Evolutionary conservation across 2,888 invertebrate species (phyloP).

Genomic region (Bellardia pandia): DNA sequence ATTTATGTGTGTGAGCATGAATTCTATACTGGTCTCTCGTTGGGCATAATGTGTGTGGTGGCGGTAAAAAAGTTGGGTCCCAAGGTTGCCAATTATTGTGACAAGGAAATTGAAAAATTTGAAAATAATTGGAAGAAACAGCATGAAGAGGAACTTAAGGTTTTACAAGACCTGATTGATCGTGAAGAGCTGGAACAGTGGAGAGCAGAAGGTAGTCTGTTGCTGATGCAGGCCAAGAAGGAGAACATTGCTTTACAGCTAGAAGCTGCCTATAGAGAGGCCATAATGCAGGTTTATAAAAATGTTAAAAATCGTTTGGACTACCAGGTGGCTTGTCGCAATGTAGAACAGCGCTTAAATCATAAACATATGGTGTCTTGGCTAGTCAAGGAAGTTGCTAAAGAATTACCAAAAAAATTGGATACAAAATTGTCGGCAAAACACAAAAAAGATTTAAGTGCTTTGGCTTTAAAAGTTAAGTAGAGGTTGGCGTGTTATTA

Average conservation of each 20-base stretch:
- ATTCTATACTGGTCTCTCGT: slow-evolving; percentile 90
- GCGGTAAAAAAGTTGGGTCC: slow-evolving; percentile 90
- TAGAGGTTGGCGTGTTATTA: background rate
- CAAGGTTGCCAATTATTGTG: slow-evolving; percentile 86
- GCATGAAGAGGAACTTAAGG: slow-evolving; percentile 85
- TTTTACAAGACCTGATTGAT: slow-evolving; percentile 86
- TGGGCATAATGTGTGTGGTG: slow-evolving; percentile 87
- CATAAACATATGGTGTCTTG: slow-evolving; percentile 96
- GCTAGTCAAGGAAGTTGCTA: slow-evolving; percentile 92
- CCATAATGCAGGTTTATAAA: slow-evolving; percentile 84
- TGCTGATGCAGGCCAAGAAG: slow-evolving; percentile 91
- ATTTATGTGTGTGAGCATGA: slow-evolving; percentile 96
- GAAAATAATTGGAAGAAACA: slow-evolving; percentile 86
- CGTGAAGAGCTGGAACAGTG: slow-evolving; percentile 87
- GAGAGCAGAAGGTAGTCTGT: slow-evolving; percentile 89
- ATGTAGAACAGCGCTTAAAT: slow-evolving; percentile 90
- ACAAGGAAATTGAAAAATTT: slow-evolving; percentile 88
- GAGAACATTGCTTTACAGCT: slow-evolving; percentile 95
- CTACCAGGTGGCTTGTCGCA: slow-evolving; percentile 93
- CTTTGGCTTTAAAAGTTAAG: slow-evolving; percentile 52
- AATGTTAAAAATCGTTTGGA: slow-evolving; percentile 92
- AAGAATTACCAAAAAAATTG: slow-evolving; percentile 95
- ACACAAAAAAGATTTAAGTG: slow-evolving; percentile 52
- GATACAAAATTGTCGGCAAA: slow-evolving; percentile 86
- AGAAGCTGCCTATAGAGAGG: slow-evolving; percentile 91